Evolutionary conservation across 2,797 vertebrate genomes (phyloP), one percentile per base, ranked within the genome.

Genomic region (Lophura swinhoii): DNA sequence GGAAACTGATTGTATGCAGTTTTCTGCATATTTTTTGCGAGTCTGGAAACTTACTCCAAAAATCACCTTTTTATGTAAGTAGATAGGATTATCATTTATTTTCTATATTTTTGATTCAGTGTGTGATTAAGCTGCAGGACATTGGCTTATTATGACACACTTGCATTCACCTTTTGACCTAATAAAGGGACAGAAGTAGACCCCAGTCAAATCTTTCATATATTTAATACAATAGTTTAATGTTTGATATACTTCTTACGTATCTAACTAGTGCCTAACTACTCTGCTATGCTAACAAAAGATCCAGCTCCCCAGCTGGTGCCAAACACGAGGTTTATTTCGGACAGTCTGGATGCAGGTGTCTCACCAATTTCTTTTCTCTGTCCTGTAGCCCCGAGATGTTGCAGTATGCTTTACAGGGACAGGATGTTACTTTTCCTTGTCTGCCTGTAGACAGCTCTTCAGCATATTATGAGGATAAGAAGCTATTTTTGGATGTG

Each of bases 101-200:
- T 97, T 96, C 94, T 97, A 17, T 94, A 94, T 93, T 91, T 94
- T 82, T 94, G 92, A 93, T 90, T 85, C 94, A 84, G 92, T 96
- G 80, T 93, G 74, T 94, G 91, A 92, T 96, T 96, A 96, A 97
- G 94, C 93, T 97, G 96, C 95, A 97, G 97, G 96, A 94, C 96
- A 97, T 91, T 93, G 94, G 93, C 96, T 96, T 97, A 90, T 92
- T 95, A 81, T 86, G 63, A 96, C 94, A 95, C 94, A 89, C 68
- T 92, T 94, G 86, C 93, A 78, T 96, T 92, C 89, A 89, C 84
- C 17, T 96, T 97, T 96, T 96, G 88, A 95, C 84, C 94, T 93
- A 94, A 64, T 75, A 88, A 95, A 91, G 77, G 92, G 95, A 93
- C 81, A 89, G 94, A 96, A 95, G 84, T 94, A 90, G 96, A 96